Conservation (phyloP, 1,140 invertebrate species). For the Caenorhabditis inopinata region DNA sequence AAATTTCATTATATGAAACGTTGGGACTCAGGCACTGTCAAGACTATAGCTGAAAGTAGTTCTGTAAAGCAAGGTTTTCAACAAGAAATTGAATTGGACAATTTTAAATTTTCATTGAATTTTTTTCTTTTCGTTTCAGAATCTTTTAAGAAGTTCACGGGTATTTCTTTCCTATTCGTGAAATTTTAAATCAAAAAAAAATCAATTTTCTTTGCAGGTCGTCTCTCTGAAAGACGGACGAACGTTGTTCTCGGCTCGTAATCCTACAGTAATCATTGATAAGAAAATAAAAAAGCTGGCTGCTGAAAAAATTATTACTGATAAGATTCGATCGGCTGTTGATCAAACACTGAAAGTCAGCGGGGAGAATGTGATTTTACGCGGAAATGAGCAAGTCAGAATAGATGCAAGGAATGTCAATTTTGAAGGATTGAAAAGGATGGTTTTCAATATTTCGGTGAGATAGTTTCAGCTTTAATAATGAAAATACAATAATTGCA, state of each 20-base stretch:
- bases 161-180: no score
- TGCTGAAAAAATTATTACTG: not conserved
- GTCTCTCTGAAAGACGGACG: not conserved
- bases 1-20: no score
- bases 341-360: not conserved
- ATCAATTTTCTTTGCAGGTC: not conserved
- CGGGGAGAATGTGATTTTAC: slow-evolving; percentile 12
- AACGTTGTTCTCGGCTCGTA: not conserved
- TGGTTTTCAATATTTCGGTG: slow-evolving; percentile 18
- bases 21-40: no score
- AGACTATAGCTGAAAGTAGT: no score
- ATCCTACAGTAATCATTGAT: slow-evolving; percentile 7
- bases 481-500: no score
- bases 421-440: slow-evolving; percentile 18
- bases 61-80: no score
- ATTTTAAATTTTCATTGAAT: no score
- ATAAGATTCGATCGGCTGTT: not conserved
- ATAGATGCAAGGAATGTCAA: slow-evolving; percentile 4
- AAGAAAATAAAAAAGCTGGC: not conserved
- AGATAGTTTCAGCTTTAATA: no score
- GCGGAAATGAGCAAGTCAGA: not conserved
- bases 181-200: no score
- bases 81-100: no score
- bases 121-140: no score
- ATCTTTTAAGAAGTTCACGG: no score